Base-by-base conservation (phyloP, 2,888 invertebrate species). In the Euzophera pinguis region DNA sequence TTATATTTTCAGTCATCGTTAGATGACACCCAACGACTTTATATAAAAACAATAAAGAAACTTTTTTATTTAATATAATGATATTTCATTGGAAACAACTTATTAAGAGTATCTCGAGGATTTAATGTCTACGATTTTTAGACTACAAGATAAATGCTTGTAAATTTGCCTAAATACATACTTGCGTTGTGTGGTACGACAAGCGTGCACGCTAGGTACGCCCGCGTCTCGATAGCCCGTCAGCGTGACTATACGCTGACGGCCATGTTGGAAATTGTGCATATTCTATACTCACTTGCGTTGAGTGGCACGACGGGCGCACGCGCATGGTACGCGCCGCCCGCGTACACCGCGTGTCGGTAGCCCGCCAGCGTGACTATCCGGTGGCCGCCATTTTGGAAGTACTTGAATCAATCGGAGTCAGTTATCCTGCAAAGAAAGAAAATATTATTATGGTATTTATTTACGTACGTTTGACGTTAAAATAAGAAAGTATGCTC, bases 161-260 rank as follows among this genome's bases (percentile, higher is more conserved):
- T n/a, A n/a, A n/a, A n/a, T n/a, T n/a, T n/a, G n/a, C n/a, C n/a
- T n/a, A n/a, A n/a, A 16, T 71, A 89, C 90, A 87, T 60, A 90
- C 90, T 90, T 63, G 90, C 90, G 67, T 87, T 90, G 69, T 89
- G 87, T 57, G 88, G 89, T 65, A 84, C 77, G 62, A 82, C 76
- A 77, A 83, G 75, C 77, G 86, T 69, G 74, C 88, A 88, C 79
- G 85, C 75, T 59, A 86, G 84, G 84, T 88, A 86, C 59, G 79
- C 73, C 72, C 59, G 75, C 62, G 72, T 84, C 83, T 61, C 88
- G 81, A 87, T 88, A 88, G 57, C 81, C 87, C 79, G 88, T 88
- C 89, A 89, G 78, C 75, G 73, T 79, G 84, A 48, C 53, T 58
- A 61, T 54, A 55, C 54, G 8, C 13, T 49, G 27, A 50, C 32